Conservation (phyloP, 2,113 vertebrate genomes). For the Indri indri region DNA sequence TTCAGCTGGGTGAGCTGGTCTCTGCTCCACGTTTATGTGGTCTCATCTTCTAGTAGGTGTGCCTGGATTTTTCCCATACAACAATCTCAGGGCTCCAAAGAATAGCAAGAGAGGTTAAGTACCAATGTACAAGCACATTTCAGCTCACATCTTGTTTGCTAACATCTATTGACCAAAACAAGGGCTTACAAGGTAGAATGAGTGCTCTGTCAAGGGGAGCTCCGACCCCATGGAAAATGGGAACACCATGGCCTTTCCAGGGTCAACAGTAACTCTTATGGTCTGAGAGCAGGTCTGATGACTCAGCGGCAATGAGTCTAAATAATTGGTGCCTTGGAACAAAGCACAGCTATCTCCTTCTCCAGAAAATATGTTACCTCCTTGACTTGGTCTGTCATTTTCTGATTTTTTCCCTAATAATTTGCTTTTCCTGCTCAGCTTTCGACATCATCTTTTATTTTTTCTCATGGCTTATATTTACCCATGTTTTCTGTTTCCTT, state of each 20-base stretch:
- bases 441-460: neutral
- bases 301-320: neutral
- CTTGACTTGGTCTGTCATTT: neutral
- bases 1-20: neutral
- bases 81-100: neutral
- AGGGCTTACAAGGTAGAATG: neutral
- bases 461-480: neutral
- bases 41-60: neutral
- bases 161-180: neutral
- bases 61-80: neutral
- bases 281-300: neutral
- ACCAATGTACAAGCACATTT: neutral
- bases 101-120: neutral
- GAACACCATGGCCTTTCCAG: neutral
- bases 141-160: neutral
- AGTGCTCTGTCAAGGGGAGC: neutral
- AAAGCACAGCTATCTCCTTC: neutral
- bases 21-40: neutral
- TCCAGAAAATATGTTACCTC: neutral
- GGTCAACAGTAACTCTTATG: neutral
- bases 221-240: fast-evolving
- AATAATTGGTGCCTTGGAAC: neutral
- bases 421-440: neutral
- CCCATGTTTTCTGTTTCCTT: neutral
- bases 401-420: neutral